Evolutionary conservation across 2,888 invertebrate genomes (phyloP).

Genomic region (Alloscopus bannaensis): DNA sequence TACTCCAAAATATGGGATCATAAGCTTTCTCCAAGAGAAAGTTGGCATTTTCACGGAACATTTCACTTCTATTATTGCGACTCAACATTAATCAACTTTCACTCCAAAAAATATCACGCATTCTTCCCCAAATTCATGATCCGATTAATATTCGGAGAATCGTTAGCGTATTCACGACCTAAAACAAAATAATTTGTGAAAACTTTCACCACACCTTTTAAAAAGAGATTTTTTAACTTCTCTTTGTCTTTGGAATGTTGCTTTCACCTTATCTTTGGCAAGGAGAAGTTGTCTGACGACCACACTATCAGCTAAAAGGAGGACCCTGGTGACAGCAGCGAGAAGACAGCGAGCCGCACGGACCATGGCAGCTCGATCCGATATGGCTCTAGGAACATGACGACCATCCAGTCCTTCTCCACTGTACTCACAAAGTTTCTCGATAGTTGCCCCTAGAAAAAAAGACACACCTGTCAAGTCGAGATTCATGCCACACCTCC

Average conservation of each 20-base stretch:
- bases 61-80: no score
- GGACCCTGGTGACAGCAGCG: slow-evolving; percentile 95
- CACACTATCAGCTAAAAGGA: slow-evolving; percentile 97
- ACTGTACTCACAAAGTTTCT: slow-evolving; percentile 87
- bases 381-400: slow-evolving; percentile 75
- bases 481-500: slow-evolving; percentile 9
- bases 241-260: no score
- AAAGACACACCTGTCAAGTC: slow-evolving; percentile 23
- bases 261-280: slow-evolving; percentile 93
- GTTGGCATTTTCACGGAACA: no score
- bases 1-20: no score
- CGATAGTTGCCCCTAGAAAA: slow-evolving; percentile 89
- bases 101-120: no score
- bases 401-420: slow-evolving; percentile 72
- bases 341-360: slow-evolving; percentile 90
- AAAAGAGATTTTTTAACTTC: background rate
- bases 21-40: no score
- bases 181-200: slow-evolving; percentile 65
- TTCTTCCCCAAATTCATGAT: no score
- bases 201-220: background rate
- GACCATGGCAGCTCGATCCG: slow-evolving; percentile 85
- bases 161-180: slow-evolving; percentile 88
- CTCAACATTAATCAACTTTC: no score
- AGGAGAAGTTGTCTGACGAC: slow-evolving; percentile 96
- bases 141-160: no score